phyloP scores from a whole-genome alignment of 2,113 vertebrate species.

The Rhynchopsitta pachyrhyncha region DNA sequence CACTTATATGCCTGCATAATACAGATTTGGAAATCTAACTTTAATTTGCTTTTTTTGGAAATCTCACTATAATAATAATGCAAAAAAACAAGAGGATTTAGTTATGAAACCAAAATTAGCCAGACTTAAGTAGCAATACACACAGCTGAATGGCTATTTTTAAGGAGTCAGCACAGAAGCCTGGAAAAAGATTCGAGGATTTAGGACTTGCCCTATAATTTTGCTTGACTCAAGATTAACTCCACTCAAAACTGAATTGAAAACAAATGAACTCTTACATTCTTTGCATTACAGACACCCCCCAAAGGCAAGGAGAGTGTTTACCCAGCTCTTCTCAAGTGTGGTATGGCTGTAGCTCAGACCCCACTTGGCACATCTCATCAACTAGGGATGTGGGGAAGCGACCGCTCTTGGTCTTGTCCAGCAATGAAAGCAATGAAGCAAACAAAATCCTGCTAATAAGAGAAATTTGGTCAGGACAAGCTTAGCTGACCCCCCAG shows the following conservation, averaged over 20 bases:
- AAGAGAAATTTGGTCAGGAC: neutral
- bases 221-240: neutral
- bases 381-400: neutral
- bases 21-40: neutral
- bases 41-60: neutral
- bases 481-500: neutral
- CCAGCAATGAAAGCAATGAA: neutral
- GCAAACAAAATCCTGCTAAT: neutral
- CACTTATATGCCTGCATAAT: neutral
- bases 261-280: neutral
- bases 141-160: neutral
- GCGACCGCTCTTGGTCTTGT: neutral
- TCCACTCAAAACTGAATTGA: neutral
- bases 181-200: neutral
- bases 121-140: rapidly evolving
- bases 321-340: neutral
- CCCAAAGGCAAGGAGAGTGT: neutral
- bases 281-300: neutral
- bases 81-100: neutral
- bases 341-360: neutral
- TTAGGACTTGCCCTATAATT: neutral
- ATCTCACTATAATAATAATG: neutral
- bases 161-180: neutral
- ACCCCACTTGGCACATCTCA: neutral
- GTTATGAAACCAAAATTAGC: neutral